Evolutionary conservation across 2,797 vertebrate genomes (phyloP).

Genomic region (Urophycis tenuis): DNA sequence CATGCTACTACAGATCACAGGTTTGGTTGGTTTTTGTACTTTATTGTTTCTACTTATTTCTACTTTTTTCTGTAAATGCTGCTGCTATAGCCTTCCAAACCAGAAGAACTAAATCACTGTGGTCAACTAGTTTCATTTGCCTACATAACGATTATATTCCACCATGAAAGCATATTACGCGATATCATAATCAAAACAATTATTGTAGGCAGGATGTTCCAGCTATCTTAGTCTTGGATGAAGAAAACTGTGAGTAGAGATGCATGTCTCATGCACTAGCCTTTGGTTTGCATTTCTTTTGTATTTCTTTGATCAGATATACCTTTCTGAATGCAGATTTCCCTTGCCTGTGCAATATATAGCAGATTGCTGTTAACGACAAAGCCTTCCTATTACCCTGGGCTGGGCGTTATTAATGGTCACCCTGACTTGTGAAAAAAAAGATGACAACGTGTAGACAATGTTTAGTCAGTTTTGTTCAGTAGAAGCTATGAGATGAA

Average conservation of each 20-base stretch:
- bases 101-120: conserved; percentile 49
- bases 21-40: conserved; percentile 7
- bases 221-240: conserved; percentile 21
- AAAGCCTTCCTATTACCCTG: conserved; percentile 30
- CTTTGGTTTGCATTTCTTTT: conserved; percentile 33
- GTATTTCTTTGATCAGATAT: conserved; percentile 4
- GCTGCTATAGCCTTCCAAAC: conserved; percentile 39
- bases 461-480: neutral
- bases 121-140: conserved; percentile 21
- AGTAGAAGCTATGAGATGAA: conserved; percentile 41
- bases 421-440: conserved; percentile 18
- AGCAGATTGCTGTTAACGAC: conserved; percentile 36
- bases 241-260: conserved; percentile 62
- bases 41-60: conserved; percentile 16
- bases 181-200: conserved; percentile 5
- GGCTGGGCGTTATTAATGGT: conserved; percentile 24
- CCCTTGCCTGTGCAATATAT: conserved; percentile 40
- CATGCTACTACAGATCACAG: conserved; percentile 39
- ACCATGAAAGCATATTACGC: conserved; percentile 2
- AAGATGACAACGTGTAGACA: neutral
- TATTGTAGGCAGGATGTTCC: conserved; percentile 19
- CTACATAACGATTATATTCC: conserved; percentile 19
- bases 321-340: conserved; percentile 22
- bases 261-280: conserved; percentile 49
- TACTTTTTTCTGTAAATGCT: conserved; percentile 28